Evolutionary conservation across 2,113 vertebrate species (phyloP).

Genomic region (Takifugu bimaculatus): DNA sequence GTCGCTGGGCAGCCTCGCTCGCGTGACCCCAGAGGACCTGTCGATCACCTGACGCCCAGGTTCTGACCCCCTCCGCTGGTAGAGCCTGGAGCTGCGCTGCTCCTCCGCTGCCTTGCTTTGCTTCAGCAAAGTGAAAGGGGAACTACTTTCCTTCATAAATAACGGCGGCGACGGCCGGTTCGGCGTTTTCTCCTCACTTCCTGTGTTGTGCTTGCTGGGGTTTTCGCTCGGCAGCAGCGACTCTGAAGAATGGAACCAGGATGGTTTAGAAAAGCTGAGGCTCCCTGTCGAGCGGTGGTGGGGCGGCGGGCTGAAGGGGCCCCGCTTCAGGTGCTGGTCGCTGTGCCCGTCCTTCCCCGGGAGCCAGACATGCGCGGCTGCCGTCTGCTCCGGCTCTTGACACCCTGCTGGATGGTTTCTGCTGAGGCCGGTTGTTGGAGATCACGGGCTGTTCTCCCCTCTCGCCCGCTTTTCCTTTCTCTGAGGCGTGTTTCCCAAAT

Average conservation of each 20-base stretch:
- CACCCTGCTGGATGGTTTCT: conserved; percentile 1
- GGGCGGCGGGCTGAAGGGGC: conserved; percentile 25
- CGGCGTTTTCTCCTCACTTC: conserved; percentile 3
- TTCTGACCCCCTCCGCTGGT: conserved; percentile 58
- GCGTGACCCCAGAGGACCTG: conserved; percentile 6
- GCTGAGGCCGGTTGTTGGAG: conserved; percentile 12
- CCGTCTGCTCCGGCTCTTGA: conserved; percentile 22
- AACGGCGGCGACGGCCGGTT: conserved; percentile 28
- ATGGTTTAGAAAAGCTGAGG: conserved; percentile 35
- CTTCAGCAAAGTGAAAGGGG: conserved; percentile 52
- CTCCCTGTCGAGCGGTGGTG: conserved; percentile 52
- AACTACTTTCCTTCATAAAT: conserved; percentile 50
- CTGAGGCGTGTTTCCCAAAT: neutral
- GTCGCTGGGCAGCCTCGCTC: conserved; percentile 50
- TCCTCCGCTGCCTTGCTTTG: conserved; percentile 47
- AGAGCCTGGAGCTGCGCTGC: neutral
- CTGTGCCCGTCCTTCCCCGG: neutral
- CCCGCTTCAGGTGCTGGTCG: neutral
- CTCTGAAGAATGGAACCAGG: conserved; percentile 44
- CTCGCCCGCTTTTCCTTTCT: conserved; percentile 9
- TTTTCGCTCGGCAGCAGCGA: conserved; percentile 6
- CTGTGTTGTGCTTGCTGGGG: conserved; percentile 10
- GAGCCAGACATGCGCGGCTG: neutral
- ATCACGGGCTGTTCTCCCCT: conserved; percentile 3
- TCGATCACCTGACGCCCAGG: conserved; percentile 16